Percentiles rank a stretch among this genome's conserved stretches.
phyloP scores from a whole-genome alignment of 1,140 invertebrate genomes.

The Bombyx mori region DNA sequence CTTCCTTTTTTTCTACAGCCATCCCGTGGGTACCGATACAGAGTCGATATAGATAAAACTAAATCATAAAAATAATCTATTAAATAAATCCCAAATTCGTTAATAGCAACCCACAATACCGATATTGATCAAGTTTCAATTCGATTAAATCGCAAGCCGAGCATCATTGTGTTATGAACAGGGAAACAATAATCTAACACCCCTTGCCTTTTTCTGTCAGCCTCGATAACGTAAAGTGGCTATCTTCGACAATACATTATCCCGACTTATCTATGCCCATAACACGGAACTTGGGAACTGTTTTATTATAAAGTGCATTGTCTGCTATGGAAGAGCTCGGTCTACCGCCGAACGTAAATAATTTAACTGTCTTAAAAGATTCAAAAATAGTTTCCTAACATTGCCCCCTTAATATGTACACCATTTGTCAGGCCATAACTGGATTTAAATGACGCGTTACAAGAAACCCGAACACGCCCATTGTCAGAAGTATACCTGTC shows the following conservation, averaged over 20 bases:
- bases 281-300: slow-evolving; percentile 60
- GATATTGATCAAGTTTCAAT: too few species aligned
- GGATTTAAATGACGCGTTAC: slow-evolving; percentile 64
- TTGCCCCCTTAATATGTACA: slow-evolving; percentile 67
- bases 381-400: slow-evolving; percentile 71
- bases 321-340: slow-evolving; percentile 48
- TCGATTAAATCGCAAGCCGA: too few species aligned
- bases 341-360: slow-evolving; percentile 63
- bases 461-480: slow-evolving; percentile 45
- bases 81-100: too few species aligned
- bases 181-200: slow-evolving; percentile 45
- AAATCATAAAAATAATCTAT: too few species aligned
- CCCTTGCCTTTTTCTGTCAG: slow-evolving; percentile 54
- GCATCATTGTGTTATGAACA: too few species aligned
- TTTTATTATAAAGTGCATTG: slow-evolving; percentile 71
- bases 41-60: too few species aligned
- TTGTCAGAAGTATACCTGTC: slow-evolving; percentile 30
- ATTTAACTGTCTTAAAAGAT: slow-evolving; percentile 72
- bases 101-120: too few species aligned
- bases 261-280: slow-evolving; percentile 62
- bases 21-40: too few species aligned
- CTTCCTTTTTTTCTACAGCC: too few species aligned
- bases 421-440: slow-evolving; percentile 70
- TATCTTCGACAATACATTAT: slow-evolving; percentile 66
- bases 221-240: slow-evolving; percentile 58